These are phyloP conservation scores for Cheilosia scutellata DNA, from an alignment of 2,888 invertebrate species.

Conservation along the genomic window DNA sequence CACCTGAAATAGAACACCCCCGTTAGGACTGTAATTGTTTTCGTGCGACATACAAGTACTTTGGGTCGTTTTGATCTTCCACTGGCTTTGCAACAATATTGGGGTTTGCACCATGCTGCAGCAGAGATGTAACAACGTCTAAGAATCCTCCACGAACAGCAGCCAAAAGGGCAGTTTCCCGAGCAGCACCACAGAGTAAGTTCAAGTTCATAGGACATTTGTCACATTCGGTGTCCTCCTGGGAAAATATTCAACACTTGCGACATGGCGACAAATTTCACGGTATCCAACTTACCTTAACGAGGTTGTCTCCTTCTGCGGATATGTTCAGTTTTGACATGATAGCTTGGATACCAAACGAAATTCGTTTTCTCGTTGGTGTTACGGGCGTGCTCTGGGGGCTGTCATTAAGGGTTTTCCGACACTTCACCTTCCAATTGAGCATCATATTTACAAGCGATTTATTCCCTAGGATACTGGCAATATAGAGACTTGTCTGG, in stretches of 20 bases:
- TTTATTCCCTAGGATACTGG: slow-evolving; percentile 92
- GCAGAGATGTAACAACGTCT: slow-evolving; percentile 88
- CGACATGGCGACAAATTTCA: slow-evolving; percentile 1
- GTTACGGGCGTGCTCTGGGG: slow-evolving; percentile 82
- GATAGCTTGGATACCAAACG: slow-evolving; percentile 94
- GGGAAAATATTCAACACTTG: slow-evolving; percentile 6
- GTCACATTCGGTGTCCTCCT: slow-evolving; percentile 79
- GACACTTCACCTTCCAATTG: slow-evolving; percentile 87
- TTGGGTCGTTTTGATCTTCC: slow-evolving; percentile 84
- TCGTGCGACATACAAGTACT: slow-evolving; percentile 61
- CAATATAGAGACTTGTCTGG: slow-evolving; percentile 95
- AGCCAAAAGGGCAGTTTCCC: slow-evolving; percentile 93
- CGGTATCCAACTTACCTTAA: slow-evolving; percentile 81
- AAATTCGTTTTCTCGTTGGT: slow-evolving; percentile 89
- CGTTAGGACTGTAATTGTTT: background rate
- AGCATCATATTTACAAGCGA: slow-evolving; percentile 91
- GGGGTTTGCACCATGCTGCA: slow-evolving; percentile 92
- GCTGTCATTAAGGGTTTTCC: slow-evolving; percentile 81
- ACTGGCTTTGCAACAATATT: slow-evolving; percentile 87
- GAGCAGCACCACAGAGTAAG: slow-evolving; percentile 89
- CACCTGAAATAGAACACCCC: slow-evolving; percentile 76
- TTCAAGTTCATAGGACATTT: slow-evolving; percentile 90
- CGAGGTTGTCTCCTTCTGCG: slow-evolving; percentile 85
- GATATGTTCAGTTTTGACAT: slow-evolving; percentile 91
- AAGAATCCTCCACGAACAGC: slow-evolving; percentile 91